Evolutionary conservation across 2,888 invertebrate genomes (phyloP).

Genomic region (Cylindroiulus punctatus): DNA sequence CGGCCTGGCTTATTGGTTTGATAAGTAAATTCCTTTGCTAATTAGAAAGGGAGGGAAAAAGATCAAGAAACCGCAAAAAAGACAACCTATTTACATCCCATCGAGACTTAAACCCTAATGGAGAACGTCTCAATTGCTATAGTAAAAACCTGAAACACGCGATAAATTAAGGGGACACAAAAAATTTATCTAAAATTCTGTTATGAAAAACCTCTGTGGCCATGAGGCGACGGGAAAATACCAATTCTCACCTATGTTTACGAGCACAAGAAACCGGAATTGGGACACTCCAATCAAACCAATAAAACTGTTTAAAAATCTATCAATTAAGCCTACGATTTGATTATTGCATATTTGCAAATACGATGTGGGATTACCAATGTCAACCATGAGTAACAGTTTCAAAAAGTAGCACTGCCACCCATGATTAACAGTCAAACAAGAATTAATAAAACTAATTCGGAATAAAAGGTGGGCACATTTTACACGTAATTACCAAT

Average conservation of each 20-base stretch:
- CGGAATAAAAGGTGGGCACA: too few species aligned
- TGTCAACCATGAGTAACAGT: too few species aligned
- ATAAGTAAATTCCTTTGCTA: slow-evolving; percentile 32
- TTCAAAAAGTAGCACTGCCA: not conserved
- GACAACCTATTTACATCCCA: not conserved
- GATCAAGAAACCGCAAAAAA: not conserved
- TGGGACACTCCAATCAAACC: not conserved
- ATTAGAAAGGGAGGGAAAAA: not conserved
- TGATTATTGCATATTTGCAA: not conserved
- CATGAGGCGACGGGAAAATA: not conserved
- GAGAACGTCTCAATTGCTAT: slow-evolving; percentile 15
- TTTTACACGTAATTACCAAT: too few species aligned
- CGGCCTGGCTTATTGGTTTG: slow-evolving; percentile 22
- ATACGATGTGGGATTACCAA: too few species aligned
- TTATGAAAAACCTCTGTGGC: slow-evolving; percentile 11
- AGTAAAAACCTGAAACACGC: not conserved
- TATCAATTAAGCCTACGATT: slow-evolving; percentile 20
- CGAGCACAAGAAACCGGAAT: not conserved
- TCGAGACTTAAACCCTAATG: slow-evolving; percentile 24
- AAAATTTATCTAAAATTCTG: not conserved
- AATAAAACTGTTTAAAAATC: not conserved
- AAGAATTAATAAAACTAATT: not conserved
- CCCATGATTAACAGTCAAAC: not conserved
- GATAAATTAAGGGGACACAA: not conserved
- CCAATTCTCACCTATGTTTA: not conserved